Base-by-base conservation (phyloP, 2,888 invertebrate species). In the Caenorhabditis virilis region DNA sequence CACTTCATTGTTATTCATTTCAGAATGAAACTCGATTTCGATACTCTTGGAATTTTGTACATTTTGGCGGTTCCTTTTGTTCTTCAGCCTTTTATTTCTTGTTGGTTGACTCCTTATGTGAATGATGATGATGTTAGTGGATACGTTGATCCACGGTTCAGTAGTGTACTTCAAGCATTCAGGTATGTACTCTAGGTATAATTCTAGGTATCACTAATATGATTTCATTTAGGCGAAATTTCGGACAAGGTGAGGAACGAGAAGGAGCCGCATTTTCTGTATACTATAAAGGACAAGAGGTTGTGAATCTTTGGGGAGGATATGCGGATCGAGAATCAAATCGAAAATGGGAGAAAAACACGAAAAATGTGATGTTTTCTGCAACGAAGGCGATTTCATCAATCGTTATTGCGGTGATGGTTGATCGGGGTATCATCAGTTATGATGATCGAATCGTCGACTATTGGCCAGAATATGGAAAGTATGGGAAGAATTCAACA, bases 291-390 rank as follows among this genome's bases (percentile, higher is more conserved):
- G 85, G 84, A 20, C 60, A 82, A 48, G 72, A 79, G 20, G 85
- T 85, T 3, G 84, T 85, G 2, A 80, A 85, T 69, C 39, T 85
- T 15, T 85, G 85, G 84, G 85, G 84, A 39, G 85, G 85, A 7
- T 83, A 80, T 62, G 84, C 84, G 5, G 84, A 85, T 73, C 53
- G 67, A 2, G 74, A 78, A 43, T 72, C 78, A 26, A 66, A 76
- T 23, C 58, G 82, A 43, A 74, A 72, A 13, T 85, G 85, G 84
- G 78, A 73, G 30, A 65, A 81, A 22, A 78, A 84, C 58, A 85
- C 85, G n/a, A 69, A 83, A 9, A 78, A 82, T 5, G 76, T 82
- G 20, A 78, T 84, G 49, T 84, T 83, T 68, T 85, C 85, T 0
- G 77, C 82, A 2, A 84, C 84, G 5, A 85, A 85, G 71, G 26